Percentiles rank a stretch among this genome's conserved stretches.
Evolutionary conservation across 2,797 vertebrate species (phyloP).

Genomic region (Sebastiscus tertius): DNA sequence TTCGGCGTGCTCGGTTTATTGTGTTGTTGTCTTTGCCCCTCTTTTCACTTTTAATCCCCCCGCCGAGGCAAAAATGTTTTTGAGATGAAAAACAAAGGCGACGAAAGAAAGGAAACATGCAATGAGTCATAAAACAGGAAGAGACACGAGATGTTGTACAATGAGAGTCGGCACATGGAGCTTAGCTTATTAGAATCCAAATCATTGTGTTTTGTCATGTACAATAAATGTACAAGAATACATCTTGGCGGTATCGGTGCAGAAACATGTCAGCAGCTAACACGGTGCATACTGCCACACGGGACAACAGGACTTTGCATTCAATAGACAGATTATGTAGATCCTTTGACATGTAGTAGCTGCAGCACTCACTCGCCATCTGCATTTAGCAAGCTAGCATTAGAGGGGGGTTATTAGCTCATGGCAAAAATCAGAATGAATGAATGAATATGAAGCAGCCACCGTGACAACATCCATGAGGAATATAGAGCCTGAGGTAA

Average conservation of each 20-base stretch:
- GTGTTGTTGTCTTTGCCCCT: conserved; percentile 73
- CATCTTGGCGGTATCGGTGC: conserved; percentile 7
- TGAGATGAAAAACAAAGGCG: conserved; percentile 64
- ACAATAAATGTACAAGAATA: conserved; percentile 28
- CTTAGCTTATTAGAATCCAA: conserved; percentile 48
- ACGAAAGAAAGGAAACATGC: conserved; percentile 60
- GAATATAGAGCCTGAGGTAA: background rate
- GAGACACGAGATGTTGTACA: conserved; percentile 42
- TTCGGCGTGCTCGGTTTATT: conserved; percentile 61
- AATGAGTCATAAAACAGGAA: conserved; percentile 49
- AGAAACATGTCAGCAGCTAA: conserved; percentile 12
- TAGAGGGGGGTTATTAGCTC: conserved; percentile 8
- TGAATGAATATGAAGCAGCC: conserved; percentile 3
- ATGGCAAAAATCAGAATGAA: conserved; percentile 10
- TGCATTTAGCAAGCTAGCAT: conserved; percentile 15
- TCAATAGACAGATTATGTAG: conserved; percentile 48
- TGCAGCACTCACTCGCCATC: background rate
- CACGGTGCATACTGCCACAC: background rate
- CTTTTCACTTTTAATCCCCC: conserved; percentile 79
- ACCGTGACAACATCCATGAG: background rate
- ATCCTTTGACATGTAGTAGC: conserved; percentile 23
- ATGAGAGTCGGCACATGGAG: conserved; percentile 21
- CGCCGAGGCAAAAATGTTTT: conserved; percentile 71
- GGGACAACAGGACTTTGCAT: conserved; percentile 9
- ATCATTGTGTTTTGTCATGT: conserved; percentile 55